A percentile compares a stretch with the other conserved stretches of the same genome.
These are phyloP conservation scores for Drepanosiphum platanoidis DNA, from an alignment of 2,888 invertebrate species.

Conservation along the genomic window DNA sequence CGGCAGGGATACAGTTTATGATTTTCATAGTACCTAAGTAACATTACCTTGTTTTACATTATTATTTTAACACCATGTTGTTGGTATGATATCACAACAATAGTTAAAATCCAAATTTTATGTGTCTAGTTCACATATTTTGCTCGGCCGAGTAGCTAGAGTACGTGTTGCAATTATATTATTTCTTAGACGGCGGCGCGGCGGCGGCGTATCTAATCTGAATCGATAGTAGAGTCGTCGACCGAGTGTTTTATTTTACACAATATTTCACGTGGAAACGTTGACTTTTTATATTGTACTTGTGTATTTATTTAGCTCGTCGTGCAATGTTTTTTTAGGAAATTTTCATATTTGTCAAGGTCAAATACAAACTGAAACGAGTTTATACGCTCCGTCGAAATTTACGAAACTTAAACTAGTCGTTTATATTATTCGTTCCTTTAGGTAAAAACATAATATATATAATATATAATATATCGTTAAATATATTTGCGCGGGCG, in stretches of 20 bases:
- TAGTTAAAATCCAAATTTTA: background rate
- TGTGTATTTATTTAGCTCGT: background rate
- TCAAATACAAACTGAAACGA: constrained; percentile 28
- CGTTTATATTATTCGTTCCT: constrained; percentile 8
- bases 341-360: constrained; percentile 20
- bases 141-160: too few species aligned
- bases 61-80: background rate
- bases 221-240: constrained; percentile 23
- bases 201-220: background rate
- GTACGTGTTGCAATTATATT: constrained; percentile 8
- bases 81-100: background rate
- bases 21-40: background rate
- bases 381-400: constrained; percentile 18
- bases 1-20: background rate
- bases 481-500: too few species aligned
- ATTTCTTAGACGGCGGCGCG: background rate
- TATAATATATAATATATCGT: too few species aligned
- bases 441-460: background rate
- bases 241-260: constrained; percentile 19
- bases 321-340: background rate
- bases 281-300: constrained; percentile 2
- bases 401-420: constrained; percentile 2
- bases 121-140: background rate
- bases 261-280: background rate
- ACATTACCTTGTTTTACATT: background rate